phyloP scores from a whole-genome alignment of 2,113 vertebrate species.

The Connochaetes taurinus region DNA sequence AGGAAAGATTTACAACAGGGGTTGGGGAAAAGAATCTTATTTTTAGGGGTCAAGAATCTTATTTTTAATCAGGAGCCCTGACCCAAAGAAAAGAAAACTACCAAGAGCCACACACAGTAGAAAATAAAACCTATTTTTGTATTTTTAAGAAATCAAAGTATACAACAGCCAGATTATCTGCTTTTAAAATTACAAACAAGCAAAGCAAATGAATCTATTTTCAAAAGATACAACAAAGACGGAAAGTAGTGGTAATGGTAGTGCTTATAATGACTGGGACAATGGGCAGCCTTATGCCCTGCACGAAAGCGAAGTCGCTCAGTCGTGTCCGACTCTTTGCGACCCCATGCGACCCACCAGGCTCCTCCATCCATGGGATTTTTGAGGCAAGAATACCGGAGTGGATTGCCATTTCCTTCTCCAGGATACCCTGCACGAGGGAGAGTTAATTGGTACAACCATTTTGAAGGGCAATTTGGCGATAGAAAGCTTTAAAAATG shows the following conservation, averaged over 20 bases:
- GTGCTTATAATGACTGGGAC: background rate
- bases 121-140: conserved; percentile 6
- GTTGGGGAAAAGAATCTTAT: background rate
- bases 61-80: background rate
- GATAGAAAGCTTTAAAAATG: conserved; percentile 21
- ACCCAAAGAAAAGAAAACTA: background rate
- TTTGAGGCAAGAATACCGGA: no score
- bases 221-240: conserved; percentile 19
- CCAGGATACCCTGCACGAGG: background rate
- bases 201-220: conserved; percentile 2
- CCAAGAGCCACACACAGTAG: background rate
- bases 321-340: no score
- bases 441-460: background rate
- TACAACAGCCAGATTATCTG: background rate
- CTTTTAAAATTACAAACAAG: conserved; percentile 19
- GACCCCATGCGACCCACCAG: no score
- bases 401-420: no score
- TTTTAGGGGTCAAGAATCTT: background rate
- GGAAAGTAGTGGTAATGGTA: background rate
- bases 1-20: background rate
- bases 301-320: background rate
- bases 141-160: background rate
- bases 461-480: background rate
- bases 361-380: no score
- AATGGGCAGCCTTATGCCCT: background rate